Base-by-base conservation (phyloP, 2,797 vertebrate species). In the Gymnothorax javanicus region DNA sequence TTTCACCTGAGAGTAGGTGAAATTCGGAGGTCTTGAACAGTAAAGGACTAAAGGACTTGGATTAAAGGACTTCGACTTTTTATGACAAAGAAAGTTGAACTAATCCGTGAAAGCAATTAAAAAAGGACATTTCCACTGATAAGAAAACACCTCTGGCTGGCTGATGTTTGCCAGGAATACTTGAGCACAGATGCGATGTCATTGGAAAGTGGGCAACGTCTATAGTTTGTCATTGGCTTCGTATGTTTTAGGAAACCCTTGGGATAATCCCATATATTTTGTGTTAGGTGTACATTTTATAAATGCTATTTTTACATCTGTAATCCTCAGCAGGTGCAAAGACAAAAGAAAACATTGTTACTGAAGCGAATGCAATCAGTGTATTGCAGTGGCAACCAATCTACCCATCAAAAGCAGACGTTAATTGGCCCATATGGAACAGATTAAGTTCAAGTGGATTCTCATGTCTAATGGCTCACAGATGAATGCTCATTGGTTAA, bases 301-400 rank as follows among this genome's bases (percentile, higher is more conserved):
- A 93, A 94, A 91, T 89, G 87, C 87, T 90, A 87, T 92, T 88
- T 93, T 94, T 94, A 92, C 92, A 91, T 90, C 84, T 73, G 89
- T 94, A 93, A 94, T 94, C 90, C 88, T 86, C 84, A 91, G 89
- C 93, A 94, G 92, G 89, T 92, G 91, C 84, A 90, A 89, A 86
- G 91, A 89, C 87, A 88, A 77, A 84, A 64, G 85, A 88, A 91
- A 86, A 64, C 52, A 43, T 59, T 77, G 82, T 62, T 71, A 23
- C 88, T 84, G 62, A 85, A 84, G 91, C 90, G 93, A 94, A 92
- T 87, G 86, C 93, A 91, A 86, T 87, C 86, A 82, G 85, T 88
- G 82, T 89, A 73, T 87, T 91, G 87, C 92, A 92, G 91, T 86
- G 13, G 85, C 90, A 89, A 89, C 88, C 88, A 91, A 92, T 94